A percentile compares a stretch with the other conserved stretches of the same genome.
phyloP scores from a whole-genome alignment of 2,797 vertebrate genomes.

The Channa striata region DNA sequence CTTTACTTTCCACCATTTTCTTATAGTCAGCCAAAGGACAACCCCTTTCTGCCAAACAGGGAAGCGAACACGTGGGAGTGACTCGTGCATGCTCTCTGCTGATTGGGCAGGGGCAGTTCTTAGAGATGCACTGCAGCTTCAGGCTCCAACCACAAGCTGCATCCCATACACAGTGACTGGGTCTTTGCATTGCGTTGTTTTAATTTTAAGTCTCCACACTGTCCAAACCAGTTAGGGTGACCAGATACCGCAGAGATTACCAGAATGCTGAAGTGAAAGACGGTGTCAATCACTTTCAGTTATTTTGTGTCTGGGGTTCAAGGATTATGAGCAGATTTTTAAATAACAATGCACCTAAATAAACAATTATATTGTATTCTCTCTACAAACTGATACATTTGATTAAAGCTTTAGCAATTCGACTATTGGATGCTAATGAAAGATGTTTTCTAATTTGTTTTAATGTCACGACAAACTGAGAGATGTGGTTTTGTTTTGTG shows the following conservation, averaged over 20 bases:
- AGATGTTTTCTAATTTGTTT: background rate
- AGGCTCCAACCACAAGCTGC: slow-evolving; percentile 9
- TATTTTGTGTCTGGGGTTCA: background rate
- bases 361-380: too few relatives aligned
- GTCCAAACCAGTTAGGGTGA: slow-evolving; percentile 18
- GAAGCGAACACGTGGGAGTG: slow-evolving; percentile 72
- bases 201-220: slow-evolving; percentile 15
- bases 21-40: slow-evolving; percentile 41
- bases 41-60: slow-evolving; percentile 73
- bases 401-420: background rate
- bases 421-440: background rate
- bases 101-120: slow-evolving; percentile 71
- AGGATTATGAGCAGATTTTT: background rate
- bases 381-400: background rate
- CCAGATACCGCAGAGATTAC: background rate
- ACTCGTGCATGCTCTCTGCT: slow-evolving; percentile 59
- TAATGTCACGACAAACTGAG: background rate
- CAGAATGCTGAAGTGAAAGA: background rate
- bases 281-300: background rate
- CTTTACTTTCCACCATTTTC: slow-evolving; percentile 77
- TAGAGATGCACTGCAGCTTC: slow-evolving; percentile 7
- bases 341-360: too few relatives aligned
- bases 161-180: slow-evolving; percentile 1
- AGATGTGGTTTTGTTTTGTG: background rate
- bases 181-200: slow-evolving; percentile 34